Evolutionary conservation across 2,113 vertebrate genomes (phyloP).

Genomic region (Chaenogobius annularis): DNA sequence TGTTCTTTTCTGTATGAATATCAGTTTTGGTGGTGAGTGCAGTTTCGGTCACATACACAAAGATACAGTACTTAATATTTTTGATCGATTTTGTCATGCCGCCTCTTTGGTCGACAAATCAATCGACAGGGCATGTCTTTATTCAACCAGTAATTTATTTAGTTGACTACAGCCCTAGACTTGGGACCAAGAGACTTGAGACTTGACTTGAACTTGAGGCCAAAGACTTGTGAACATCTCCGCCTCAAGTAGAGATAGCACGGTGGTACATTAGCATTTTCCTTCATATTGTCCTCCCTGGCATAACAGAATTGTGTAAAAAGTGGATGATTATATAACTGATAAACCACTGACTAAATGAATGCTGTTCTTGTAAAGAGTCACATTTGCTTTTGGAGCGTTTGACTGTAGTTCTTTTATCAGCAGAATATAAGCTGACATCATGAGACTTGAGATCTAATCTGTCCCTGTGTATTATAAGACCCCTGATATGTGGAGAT

Average conservation of each 20-base stretch:
- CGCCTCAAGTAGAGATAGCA: slow-evolving; percentile 55
- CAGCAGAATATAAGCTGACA: slow-evolving; percentile 12
- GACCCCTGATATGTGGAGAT: slow-evolving; percentile 38
- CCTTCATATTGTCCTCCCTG: slow-evolving; percentile 43
- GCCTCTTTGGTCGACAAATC: too few relatives aligned
- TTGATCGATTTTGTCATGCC: too few relatives aligned
- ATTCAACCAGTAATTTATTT: too few relatives aligned
- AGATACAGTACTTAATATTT: too few relatives aligned
- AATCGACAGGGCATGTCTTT: too few relatives aligned
- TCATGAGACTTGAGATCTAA: slow-evolving; percentile 27
- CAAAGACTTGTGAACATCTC: too few relatives aligned
- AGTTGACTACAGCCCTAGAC: too few relatives aligned
- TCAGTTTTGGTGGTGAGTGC: too few relatives aligned
- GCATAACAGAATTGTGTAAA: slow-evolving; percentile 46
- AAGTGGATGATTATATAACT: slow-evolving; percentile 4
- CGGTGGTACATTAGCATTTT: slow-evolving; percentile 57
- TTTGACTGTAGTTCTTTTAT: slow-evolving; percentile 14
- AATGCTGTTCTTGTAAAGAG: slow-evolving; percentile 12
- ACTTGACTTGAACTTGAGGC: too few relatives aligned
- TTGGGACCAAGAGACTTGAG: too few relatives aligned
- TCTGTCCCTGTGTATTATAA: slow-evolving; percentile 29
- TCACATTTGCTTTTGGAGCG: background rate
- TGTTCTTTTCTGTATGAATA: too few relatives aligned
- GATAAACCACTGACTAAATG: slow-evolving; percentile 15
- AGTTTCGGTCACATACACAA: too few relatives aligned